phyloP scores from a whole-genome alignment of 1,140 invertebrate species.

The Formica selysi region DNA sequence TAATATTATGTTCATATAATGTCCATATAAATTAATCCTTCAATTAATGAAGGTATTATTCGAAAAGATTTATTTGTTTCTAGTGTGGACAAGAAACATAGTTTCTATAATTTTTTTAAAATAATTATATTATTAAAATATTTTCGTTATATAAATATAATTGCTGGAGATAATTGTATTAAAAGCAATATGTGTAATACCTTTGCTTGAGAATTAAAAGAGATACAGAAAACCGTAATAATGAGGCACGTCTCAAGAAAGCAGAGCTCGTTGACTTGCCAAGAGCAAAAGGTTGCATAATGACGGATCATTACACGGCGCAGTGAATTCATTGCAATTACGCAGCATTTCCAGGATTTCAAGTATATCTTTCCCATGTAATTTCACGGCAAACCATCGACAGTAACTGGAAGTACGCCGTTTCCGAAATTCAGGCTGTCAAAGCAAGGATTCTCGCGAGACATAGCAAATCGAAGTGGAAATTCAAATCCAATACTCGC shows the following conservation, averaged over 20 bases:
- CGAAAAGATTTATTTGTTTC: neutral
- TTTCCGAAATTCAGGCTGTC: conserved; percentile 24
- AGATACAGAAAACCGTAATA: conserved; percentile 31
- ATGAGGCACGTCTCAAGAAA: conserved; percentile 29
- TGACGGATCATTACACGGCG: conserved; percentile 16
- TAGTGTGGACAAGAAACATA: neutral
- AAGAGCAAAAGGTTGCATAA: conserved; percentile 44
- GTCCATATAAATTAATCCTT: neutral
- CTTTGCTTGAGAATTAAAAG: neutral
- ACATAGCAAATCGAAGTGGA: neutral
- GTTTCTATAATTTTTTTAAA: neutral
- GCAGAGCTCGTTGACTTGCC: conserved; percentile 30
- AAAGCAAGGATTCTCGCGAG: neutral
- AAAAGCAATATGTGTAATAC: too few species aligned
- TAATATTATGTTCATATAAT: neutral
- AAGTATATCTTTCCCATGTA: conserved; percentile 34
- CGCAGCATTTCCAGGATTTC: neutral
- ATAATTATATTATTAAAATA: conserved; percentile 2
- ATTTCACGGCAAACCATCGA: conserved; percentile 26
- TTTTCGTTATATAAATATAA: neutral
- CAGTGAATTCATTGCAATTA: conserved; percentile 31
- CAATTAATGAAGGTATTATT: neutral
- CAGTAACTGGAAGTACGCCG: neutral
- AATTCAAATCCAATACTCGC: neutral
- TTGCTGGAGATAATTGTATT: neutral